phyloP scores from a whole-genome alignment of 2,888 invertebrate species.

The Gymnosoma rotundatum region DNA sequence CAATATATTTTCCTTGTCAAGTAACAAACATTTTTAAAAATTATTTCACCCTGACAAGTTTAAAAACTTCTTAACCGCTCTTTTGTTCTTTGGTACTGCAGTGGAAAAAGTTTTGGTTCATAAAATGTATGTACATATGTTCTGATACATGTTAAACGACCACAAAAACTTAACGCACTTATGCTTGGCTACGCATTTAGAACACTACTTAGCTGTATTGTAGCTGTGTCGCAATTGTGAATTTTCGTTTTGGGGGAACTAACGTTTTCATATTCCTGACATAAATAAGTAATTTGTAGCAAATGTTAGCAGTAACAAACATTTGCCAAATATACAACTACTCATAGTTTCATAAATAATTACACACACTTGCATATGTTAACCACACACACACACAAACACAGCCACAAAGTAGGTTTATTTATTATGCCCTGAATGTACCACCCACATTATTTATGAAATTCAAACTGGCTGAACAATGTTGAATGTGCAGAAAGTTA shows the following conservation, averaged over 20 bases:
- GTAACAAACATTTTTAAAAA: constrained; percentile 25
- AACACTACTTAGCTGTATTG: background rate
- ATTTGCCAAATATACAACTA: constrained; percentile 33
- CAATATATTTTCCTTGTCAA: constrained; percentile 17
- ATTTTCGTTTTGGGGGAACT: background rate
- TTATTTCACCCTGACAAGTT: constrained; percentile 48
- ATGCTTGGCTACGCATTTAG: constrained; percentile 66
- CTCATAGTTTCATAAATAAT: constrained; percentile 57
- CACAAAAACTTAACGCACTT: constrained; percentile 61
- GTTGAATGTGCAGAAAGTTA: background rate
- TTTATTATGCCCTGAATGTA: constrained; percentile 57
- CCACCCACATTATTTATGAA: constrained; percentile 39
- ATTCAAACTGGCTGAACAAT: constrained; percentile 26
- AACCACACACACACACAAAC: too few relatives aligned
- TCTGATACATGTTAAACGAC: constrained; percentile 36
- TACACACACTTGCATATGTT: constrained; percentile 3
- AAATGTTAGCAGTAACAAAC: constrained; percentile 57
- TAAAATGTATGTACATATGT: background rate
- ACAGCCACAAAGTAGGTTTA: constrained; percentile 52
- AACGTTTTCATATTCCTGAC: constrained; percentile 23
- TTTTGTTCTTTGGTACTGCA: background rate
- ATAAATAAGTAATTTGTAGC: constrained; percentile 69
- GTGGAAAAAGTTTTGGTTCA: constrained; percentile 15
- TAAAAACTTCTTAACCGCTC: constrained; percentile 17
- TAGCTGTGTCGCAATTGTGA: background rate